Percentiles rank a stretch among this genome's conserved stretches.
Evolutionary conservation across 2,113 vertebrate genomes (phyloP).

Genomic region (Malurus alboscapulatus): DNA sequence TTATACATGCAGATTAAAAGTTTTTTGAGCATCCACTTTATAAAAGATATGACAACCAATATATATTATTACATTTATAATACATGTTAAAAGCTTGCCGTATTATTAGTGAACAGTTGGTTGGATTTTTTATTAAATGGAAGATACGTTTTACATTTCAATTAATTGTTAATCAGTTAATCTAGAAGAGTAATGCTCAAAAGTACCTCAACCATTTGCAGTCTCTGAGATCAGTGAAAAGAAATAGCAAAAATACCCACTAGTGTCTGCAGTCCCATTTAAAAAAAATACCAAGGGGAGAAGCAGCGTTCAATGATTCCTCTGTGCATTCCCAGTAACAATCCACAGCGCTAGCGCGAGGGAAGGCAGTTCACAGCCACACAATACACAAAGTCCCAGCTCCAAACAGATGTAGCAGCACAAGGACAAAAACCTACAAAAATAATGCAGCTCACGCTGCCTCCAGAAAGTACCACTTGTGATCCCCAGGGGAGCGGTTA

Average conservation of each 20-base stretch:
- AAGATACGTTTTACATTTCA: not conserved
- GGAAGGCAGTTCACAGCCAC: slow-evolving; percentile 24
- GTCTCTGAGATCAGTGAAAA: not conserved
- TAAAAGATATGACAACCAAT: not conserved
- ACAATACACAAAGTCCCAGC: slow-evolving; percentile 16
- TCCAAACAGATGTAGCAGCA: slow-evolving; percentile 38
- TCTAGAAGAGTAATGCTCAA: slow-evolving; percentile 12
- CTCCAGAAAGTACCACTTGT: slow-evolving; percentile 55
- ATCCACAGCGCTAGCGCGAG: slow-evolving; percentile 42
- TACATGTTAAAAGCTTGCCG: not conserved
- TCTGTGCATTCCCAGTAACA: slow-evolving; percentile 38
- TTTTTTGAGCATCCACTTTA: not conserved
- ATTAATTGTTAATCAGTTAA: not conserved
- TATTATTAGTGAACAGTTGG: not conserved
- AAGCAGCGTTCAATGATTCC: slow-evolving; percentile 14
- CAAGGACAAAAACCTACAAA: slow-evolving; percentile 54
- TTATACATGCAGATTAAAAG: not conserved
- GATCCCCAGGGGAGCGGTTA: slow-evolving; percentile 62
- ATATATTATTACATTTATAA: not conserved
- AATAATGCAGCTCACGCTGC: slow-evolving; percentile 42
- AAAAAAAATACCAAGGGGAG: not conserved
- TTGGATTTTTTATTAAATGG: not conserved
- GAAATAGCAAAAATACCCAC: slow-evolving; percentile 28
- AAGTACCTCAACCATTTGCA: slow-evolving; percentile 60
- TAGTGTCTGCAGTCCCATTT: not conserved